Conservation (phyloP, 2,888 invertebrate species). For the Ferrisia virgata region DNA sequence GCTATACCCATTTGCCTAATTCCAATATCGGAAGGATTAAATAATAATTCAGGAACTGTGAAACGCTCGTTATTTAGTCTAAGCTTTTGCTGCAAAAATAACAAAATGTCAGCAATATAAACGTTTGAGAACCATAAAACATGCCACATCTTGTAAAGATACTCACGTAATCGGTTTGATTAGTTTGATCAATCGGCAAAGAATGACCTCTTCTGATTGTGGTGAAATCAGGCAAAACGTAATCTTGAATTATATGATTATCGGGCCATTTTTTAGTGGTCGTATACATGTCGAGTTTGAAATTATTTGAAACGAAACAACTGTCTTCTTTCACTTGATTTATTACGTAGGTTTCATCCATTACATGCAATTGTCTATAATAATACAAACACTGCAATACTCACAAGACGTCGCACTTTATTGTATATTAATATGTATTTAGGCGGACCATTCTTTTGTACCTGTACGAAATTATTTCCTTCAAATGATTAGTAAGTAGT, state of each 20-base stretch:
- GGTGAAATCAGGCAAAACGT: slow-evolving; percentile 94
- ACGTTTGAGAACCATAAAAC: no score
- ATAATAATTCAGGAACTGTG: slow-evolving; percentile 88
- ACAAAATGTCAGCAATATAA: slow-evolving; percentile 50
- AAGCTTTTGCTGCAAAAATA: slow-evolving; percentile 66
- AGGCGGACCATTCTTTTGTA: slow-evolving; percentile 49
- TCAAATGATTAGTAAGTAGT: slow-evolving; percentile 92
- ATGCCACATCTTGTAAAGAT: no score
- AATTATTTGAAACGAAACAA: slow-evolving; percentile 86
- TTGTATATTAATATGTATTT: background rate
- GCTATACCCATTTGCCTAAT: slow-evolving; percentile 87
- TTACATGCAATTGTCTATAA: slow-evolving; percentile 85
- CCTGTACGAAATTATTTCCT: slow-evolving; percentile 94
- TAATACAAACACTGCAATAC: no score
- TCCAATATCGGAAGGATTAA: slow-evolving; percentile 91
- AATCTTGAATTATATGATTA: slow-evolving; percentile 78
- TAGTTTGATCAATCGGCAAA: slow-evolving; percentile 55
- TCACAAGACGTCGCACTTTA: background rate
- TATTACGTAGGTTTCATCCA: slow-evolving; percentile 98
- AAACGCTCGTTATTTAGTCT: slow-evolving; percentile 91
- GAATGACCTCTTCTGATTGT: slow-evolving; percentile 77
- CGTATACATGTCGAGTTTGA: slow-evolving; percentile 72
- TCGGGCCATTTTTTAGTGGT: slow-evolving; percentile 61
- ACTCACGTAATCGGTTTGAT: slow-evolving; percentile 49
- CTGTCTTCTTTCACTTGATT: slow-evolving; percentile 98